Evolutionary conservation across 2,888 invertebrate genomes (phyloP).

Genomic region (Protonemura montana): DNA sequence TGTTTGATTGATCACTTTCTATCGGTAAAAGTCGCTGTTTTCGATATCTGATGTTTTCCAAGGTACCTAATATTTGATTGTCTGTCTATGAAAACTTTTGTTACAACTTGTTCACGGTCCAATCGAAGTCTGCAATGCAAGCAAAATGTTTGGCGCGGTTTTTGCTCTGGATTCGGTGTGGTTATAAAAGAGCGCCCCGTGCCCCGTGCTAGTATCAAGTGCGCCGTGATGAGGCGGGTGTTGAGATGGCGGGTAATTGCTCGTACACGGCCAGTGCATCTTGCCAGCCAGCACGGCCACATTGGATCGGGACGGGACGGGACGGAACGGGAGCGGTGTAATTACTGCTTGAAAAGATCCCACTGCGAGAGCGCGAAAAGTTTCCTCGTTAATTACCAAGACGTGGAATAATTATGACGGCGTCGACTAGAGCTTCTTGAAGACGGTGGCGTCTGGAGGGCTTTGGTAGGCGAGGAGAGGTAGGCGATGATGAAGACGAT

Average conservation of each 20-base stretch:
- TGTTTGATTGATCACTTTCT: too few species aligned
- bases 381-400: neutral
- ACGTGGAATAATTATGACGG: neutral
- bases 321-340: neutral
- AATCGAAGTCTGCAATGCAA: too few species aligned
- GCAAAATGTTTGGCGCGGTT: too few species aligned
- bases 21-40: too few species aligned
- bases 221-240: neutral
- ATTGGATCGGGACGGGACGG: neutral
- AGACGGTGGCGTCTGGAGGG: neutral
- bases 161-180: too few species aligned
- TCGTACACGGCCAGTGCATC: neutral
- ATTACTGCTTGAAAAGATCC: conserved; percentile 2
- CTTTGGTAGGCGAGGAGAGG: too few species aligned
- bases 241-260: neutral
- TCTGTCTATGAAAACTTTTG: too few species aligned
- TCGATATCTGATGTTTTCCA: too few species aligned
- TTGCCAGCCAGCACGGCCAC: neutral
- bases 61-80: too few species aligned
- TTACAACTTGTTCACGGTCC: too few species aligned
- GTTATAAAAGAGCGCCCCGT: too few species aligned
- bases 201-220: neutral
- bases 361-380: neutral
- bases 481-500: too few species aligned
- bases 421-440: neutral